Evolutionary conservation across 2,113 vertebrate genomes (phyloP), one percentile per base, ranked within the genome.

Genomic region (Sander lucioperca): DNA sequence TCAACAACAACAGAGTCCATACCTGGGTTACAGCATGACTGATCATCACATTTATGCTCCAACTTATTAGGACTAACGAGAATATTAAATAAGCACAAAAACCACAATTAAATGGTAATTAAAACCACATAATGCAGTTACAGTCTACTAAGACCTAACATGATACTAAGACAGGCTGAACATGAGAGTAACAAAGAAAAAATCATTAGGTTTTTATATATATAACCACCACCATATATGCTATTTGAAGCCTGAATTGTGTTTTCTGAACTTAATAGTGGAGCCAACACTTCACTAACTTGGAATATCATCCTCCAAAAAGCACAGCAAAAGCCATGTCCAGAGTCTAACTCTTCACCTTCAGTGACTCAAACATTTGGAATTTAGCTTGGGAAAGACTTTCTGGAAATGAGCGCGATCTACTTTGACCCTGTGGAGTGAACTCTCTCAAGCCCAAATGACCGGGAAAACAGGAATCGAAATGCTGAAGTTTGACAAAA

Each of bases 331-430:
- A 58, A 83, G 76, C 21, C 39, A 70, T 58, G 70, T 80, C 69
- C 64, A 78, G 21, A 61, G 58, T 80, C 48, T 14, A 36, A 84
- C 66, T 23, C 59, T 64, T 86, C 68, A 90, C 79, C 67, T 89
- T 58, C 86, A 48, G 80, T 93, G 90, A 94, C 86, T 92, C 91
- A 93, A 91, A 88, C 83, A 70, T 70, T 78, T 87, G 91, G 92
- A 89, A 93, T 93, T 90, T 75, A 62, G 50, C 67, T 82, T 39
- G 65, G 57, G 64, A 86, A 77, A 90, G 27, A 84, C 68, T 79
- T 82, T 87, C 67, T 88, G 70, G 70, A 86, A 85, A 66, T 21
- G 15, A 89, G 65, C 5, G 6, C 25, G 58, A 83, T 89, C 87
- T 86, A 83, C 80, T 90, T 80, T 91, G 85, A 93, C 91, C 83